A percentile compares a stretch with the other conserved stretches of the same genome.
Conservation (phyloP, 2,888 invertebrate genomes). For the Polyommatus iphigenia region DNA sequence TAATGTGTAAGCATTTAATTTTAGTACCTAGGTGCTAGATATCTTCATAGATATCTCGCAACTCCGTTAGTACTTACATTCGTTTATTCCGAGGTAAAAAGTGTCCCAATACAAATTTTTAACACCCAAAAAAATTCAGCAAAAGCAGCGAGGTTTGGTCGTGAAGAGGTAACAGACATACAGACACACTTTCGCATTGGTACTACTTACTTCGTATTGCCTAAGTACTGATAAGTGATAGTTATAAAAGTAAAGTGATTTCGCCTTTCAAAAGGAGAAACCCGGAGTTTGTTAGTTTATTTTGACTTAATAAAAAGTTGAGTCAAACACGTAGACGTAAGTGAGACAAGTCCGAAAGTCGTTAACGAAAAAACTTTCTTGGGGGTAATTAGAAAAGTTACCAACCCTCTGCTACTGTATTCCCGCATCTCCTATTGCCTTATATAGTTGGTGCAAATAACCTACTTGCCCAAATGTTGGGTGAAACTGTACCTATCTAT, state of each 20-base stretch:
- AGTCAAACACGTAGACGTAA: conserved; percentile 36
- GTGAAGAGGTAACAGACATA: no score
- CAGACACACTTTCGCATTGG: no score
- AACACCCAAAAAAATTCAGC: no score
- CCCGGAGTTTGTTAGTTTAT: not conserved
- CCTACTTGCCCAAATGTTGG: not conserved
- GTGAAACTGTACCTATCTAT: not conserved
- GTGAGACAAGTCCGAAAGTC: conserved; percentile 52
- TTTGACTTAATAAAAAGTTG: conserved; percentile 33
- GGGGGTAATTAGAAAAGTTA: conserved; percentile 73
- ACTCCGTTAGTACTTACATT: no score
- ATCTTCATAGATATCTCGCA: no score
- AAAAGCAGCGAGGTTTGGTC: no score
- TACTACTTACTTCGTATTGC: not conserved
- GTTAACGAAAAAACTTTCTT: conserved; percentile 66
- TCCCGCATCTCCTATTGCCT: not conserved
- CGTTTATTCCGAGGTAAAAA: no score
- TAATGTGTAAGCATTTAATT: not conserved
- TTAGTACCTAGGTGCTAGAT: no score
- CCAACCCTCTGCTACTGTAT: not conserved
- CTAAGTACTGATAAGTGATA: conserved; percentile 29
- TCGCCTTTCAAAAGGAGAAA: not conserved
- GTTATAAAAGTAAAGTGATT: conserved; percentile 33
- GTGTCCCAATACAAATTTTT: no score
- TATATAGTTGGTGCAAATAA: not conserved